Percentiles rank a stretch among this genome's conserved stretches.
phyloP scores from a whole-genome alignment of 2,888 invertebrate species.

The Malthinus flaveolus region DNA sequence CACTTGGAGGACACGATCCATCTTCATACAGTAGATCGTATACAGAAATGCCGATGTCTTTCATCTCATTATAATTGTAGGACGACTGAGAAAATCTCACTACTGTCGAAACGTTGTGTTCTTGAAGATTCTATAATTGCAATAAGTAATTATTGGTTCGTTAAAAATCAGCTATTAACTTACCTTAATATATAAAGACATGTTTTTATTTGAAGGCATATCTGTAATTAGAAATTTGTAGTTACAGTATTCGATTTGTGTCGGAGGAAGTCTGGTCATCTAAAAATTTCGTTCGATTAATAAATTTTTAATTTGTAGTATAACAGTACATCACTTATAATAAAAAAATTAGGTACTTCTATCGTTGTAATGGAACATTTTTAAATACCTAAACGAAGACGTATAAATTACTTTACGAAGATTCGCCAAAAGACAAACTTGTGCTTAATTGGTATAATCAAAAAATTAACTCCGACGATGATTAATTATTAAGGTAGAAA shows the following conservation, averaged over 20 bases:
- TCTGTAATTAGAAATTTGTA: conserved; percentile 1
- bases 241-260: background rate
- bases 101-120: background rate
- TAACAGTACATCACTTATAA: too few species aligned
- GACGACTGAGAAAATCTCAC: background rate
- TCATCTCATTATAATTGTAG: background rate
- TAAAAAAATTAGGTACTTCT: too few species aligned
- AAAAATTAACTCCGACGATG: too few species aligned
- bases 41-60: background rate
- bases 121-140: background rate
- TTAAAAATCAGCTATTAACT: background rate
- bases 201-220: background rate
- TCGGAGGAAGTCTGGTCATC: background rate
- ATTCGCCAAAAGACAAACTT: too few species aligned
- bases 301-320: background rate
- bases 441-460: too few species aligned
- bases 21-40: conserved; percentile 4
- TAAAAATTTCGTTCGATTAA: background rate
- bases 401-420: too few species aligned
- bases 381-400: too few species aligned
- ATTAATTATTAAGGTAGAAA: too few species aligned
- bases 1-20: background rate
- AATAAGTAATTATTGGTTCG: too few species aligned
- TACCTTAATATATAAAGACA: background rate
- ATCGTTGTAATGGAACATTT: too few species aligned